These are phyloP conservation scores for Chrysolina oricalcia DNA, from an alignment of 2,888 invertebrate species.

Conservation along the genomic window DNA sequence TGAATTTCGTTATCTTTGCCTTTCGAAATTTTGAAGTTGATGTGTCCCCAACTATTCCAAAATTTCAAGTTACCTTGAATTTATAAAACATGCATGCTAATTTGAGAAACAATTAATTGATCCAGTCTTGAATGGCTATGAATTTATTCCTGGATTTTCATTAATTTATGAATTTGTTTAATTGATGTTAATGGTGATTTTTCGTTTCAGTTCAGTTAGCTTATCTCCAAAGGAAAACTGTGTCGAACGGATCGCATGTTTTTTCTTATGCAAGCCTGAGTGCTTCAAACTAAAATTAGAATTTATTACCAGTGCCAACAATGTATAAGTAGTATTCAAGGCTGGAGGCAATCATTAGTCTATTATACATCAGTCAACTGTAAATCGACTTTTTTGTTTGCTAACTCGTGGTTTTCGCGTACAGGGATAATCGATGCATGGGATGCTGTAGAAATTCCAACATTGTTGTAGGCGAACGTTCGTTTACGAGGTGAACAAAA, in stretches of 20 bases:
- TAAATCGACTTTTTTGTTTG: conserved; percentile 22
- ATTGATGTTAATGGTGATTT: neutral
- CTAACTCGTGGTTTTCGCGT: neutral
- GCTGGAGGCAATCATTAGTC: conserved; percentile 45
- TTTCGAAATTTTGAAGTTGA: too few species aligned
- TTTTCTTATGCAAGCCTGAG: conserved; percentile 43
- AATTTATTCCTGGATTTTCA: too few species aligned
- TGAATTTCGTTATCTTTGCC: too few species aligned
- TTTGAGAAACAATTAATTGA: too few species aligned
- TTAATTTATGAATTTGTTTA: too few species aligned
- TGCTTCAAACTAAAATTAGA: conserved; percentile 53
- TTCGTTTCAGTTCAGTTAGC: neutral
- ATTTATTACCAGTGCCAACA: conserved; percentile 51
- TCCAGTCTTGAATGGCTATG: too few species aligned
- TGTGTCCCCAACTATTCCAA: too few species aligned
- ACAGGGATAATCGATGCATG: neutral
- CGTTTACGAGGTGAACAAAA: neutral
- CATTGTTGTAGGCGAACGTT: too few species aligned
- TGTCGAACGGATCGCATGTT: conserved; percentile 33
- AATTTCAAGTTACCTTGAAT: too few species aligned
- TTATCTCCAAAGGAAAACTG: conserved; percentile 26
- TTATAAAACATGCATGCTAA: too few species aligned
- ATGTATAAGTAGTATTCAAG: conserved; percentile 54
- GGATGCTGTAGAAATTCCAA: neutral
- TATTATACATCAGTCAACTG: conserved; percentile 33